A percentile compares a stretch with the other conserved stretches of the same genome.
phyloP scores from a whole-genome alignment of 2,797 vertebrate genomes.

The Sarcophilus harrisii region DNA sequence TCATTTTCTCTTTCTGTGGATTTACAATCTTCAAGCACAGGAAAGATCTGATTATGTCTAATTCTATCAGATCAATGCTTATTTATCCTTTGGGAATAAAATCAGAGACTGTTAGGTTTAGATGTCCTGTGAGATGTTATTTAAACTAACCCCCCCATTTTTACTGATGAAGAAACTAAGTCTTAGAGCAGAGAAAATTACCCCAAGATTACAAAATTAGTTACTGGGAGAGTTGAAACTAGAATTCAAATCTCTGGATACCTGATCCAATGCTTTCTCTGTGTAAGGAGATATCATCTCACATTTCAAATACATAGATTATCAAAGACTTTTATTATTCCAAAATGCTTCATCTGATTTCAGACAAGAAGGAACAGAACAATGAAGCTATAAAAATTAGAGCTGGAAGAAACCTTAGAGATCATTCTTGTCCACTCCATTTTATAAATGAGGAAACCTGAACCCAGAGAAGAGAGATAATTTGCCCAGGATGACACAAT shows the following conservation, averaged over 20 bases:
- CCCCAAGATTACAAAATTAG: background rate
- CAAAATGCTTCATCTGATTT: background rate
- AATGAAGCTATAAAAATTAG: background rate
- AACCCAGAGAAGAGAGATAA: background rate
- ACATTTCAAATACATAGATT: background rate
- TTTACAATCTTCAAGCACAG: background rate
- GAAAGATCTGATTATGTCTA: background rate
- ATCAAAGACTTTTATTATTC: background rate
- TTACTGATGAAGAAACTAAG: background rate
- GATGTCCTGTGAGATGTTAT: background rate
- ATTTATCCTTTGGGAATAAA: background rate
- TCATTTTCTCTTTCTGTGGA: background rate
- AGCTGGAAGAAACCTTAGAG: background rate
- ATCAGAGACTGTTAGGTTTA: background rate
- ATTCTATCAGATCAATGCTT: background rate
- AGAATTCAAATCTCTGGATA: background rate
- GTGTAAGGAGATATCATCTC: background rate
- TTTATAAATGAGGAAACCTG: background rate
- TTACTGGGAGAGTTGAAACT: background rate
- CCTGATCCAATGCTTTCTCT: background rate
- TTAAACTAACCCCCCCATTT: background rate
- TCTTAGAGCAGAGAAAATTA: background rate
- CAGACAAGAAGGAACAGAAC: background rate
- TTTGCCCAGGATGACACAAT: background rate
- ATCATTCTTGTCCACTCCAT: background rate